Evolutionary conservation across 2,113 vertebrate genomes (phyloP).

Genomic region (Nycticorax nycticorax): DNA sequence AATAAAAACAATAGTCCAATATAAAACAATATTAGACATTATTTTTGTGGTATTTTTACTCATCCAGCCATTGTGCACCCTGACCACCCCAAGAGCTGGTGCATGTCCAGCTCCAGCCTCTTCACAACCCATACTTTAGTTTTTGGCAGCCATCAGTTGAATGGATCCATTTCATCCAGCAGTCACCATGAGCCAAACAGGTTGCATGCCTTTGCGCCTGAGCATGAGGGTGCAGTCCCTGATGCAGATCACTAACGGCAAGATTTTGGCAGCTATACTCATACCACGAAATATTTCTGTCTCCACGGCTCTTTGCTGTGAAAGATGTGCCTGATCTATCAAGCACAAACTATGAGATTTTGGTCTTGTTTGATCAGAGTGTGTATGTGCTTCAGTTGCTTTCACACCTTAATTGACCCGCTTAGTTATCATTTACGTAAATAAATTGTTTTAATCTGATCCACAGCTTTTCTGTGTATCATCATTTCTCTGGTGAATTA

Average conservation of each 20-base stretch:
- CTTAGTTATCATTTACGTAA: not conserved
- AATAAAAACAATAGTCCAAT: not conserved
- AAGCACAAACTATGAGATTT: not conserved
- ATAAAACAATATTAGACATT: not conserved
- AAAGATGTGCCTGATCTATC: not conserved
- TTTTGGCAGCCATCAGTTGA: not conserved
- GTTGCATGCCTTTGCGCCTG: accelerated
- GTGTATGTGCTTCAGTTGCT: not conserved
- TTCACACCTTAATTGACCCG: not conserved
- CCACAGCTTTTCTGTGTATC: not conserved
- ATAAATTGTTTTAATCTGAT: not conserved
- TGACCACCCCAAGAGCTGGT: not conserved
- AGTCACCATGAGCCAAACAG: not conserved
- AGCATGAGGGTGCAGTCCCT: not conserved
- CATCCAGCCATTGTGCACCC: not conserved
- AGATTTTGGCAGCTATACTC: not conserved
- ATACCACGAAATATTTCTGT: not conserved
- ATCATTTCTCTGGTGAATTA: not conserved
- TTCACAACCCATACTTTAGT: too few species aligned
- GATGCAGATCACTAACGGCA: not conserved
- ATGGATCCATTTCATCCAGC: not conserved
- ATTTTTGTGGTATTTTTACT: not conserved
- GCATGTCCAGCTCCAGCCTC: not conserved
- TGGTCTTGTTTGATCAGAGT: not conserved
- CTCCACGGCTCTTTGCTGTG: not conserved